These are phyloP conservation scores for Nothobranchius kuhntae DNA, from an alignment of 2,113 vertebrate genomes.

Conservation along the genomic window DNA sequence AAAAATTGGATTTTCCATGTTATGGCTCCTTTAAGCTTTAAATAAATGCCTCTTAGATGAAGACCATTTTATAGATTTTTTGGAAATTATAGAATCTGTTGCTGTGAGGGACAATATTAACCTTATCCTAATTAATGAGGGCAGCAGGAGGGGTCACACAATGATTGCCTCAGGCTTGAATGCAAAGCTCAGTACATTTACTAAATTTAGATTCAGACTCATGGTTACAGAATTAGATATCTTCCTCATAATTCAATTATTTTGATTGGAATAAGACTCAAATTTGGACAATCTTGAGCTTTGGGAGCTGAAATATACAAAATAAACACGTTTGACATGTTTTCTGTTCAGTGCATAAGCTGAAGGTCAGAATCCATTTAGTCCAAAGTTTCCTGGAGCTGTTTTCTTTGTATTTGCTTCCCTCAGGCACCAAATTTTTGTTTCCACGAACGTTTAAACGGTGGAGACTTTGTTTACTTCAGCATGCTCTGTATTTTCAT, in stretches of 20 bases:
- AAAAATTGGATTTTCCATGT: too few species aligned
- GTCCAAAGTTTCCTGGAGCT: not conserved
- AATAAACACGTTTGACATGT: not conserved
- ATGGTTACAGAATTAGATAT: not conserved
- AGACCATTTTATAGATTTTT: too few species aligned
- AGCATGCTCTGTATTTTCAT: conserved; percentile 35
- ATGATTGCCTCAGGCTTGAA: conserved; percentile 1
- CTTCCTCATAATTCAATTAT: too few species aligned
- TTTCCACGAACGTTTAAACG: conserved; percentile 18
- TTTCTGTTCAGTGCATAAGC: not conserved
- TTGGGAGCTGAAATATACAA: not conserved
- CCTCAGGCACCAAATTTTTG: conserved; percentile 4
- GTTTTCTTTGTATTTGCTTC: conserved; percentile 6
- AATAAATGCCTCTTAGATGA: too few species aligned
- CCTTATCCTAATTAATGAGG: not conserved
- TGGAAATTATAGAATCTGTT: too few species aligned
- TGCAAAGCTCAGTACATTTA: too few species aligned
- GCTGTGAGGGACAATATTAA: not conserved
- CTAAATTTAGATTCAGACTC: conserved; percentile 2
- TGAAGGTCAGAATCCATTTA: conserved; percentile 2
- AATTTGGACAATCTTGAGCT: too few species aligned
- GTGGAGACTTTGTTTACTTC: conserved; percentile 47
- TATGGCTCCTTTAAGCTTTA: too few species aligned
- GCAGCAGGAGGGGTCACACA: conserved; percentile 1
- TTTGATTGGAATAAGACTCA: too few species aligned